Conservation (phyloP, 2,888 invertebrate genomes). For the Oscheius sp. region DNA sequence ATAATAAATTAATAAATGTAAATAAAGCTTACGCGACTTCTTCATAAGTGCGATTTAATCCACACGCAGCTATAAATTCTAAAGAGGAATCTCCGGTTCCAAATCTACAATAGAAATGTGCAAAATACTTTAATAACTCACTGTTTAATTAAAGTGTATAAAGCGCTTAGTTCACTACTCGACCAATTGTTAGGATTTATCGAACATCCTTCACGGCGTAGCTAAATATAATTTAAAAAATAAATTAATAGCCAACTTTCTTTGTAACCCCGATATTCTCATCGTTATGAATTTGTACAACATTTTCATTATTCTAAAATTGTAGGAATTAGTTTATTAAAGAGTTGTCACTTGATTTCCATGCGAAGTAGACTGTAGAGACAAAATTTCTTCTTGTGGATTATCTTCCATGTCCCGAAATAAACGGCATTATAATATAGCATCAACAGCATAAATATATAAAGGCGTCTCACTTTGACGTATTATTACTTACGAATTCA, state of each 20-base stretch:
- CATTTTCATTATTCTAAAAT: no score
- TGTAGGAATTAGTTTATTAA: no score
- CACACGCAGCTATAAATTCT: constrained; percentile 16
- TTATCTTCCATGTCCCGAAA: no score
- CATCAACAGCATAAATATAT: no score
- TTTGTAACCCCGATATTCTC: no score
- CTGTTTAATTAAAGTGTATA: constrained; percentile 18
- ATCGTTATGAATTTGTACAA: no score
- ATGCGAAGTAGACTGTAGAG: no score
- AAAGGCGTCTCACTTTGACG: no score
- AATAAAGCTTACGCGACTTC: constrained; percentile 4
- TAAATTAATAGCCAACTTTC: not conserved
- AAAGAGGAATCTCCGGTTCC: constrained; percentile 21
- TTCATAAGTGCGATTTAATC: constrained; percentile 1
- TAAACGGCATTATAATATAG: no score
- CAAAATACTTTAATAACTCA: not conserved
- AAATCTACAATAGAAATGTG: not conserved
- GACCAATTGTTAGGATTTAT: not conserved
- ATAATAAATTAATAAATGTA: not conserved
- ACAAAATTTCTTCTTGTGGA: no score
- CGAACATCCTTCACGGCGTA: not conserved
- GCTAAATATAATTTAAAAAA: not conserved
- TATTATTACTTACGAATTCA: no score
- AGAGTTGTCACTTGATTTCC: no score
- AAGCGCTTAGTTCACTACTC: constrained; percentile 9